These are phyloP conservation scores for Tangara arthus DNA, from an alignment of 2,797 vertebrate species.

Conservation along the genomic window DNA sequence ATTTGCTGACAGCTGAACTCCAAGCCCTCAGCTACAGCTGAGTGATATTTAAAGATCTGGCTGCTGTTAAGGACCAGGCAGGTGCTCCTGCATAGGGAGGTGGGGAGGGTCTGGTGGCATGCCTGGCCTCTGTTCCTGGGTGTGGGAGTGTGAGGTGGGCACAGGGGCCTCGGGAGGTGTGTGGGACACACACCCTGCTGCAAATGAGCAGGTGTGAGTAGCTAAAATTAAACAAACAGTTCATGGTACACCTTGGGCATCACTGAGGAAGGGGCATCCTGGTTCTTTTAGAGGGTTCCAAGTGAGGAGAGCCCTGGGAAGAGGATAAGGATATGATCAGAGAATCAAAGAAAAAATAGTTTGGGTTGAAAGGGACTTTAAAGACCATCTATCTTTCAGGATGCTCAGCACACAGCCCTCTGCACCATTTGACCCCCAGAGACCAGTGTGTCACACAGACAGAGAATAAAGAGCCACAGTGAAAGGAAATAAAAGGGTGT, in stretches of 20 bases:
- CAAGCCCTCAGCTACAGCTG: not conserved
- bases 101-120: not conserved
- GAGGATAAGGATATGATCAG: not conserved
- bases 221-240: not conserved
- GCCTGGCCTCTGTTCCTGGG: not conserved
- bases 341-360: not conserved
- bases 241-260: rapidly evolving
- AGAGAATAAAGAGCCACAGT: not conserved
- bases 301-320: not conserved
- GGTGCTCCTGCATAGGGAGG: not conserved
- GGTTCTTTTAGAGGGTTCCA: not conserved
- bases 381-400: not conserved
- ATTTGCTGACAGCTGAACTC: not conserved
- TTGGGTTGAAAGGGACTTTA: not conserved
- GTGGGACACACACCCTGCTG: not conserved
- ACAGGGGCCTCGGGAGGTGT: rapidly evolving
- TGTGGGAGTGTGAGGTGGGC: rapidly evolving
- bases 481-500: not conserved
- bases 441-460: not conserved
- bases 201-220: not conserved
- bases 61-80: not conserved
- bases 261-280: not conserved
- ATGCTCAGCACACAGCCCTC: not conserved
- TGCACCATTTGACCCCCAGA: not conserved
- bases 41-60: not conserved